phyloP scores from a whole-genome alignment of 2,113 vertebrate species.

The Syngnathus typhle region DNA sequence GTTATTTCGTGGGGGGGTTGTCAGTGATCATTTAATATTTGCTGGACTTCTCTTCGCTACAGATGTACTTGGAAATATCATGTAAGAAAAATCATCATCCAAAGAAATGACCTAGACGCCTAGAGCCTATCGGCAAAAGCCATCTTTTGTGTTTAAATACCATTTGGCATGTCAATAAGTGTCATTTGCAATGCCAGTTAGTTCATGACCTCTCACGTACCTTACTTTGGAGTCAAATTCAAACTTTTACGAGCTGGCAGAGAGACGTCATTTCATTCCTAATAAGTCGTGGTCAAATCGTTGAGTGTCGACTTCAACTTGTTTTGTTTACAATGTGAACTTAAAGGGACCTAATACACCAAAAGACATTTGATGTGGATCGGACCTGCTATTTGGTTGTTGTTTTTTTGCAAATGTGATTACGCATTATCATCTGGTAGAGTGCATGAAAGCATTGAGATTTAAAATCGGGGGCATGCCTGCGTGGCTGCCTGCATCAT shows the following conservation, averaged over 20 bases:
- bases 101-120: not conserved
- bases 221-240: not conserved
- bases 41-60: not conserved
- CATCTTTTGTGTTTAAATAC: not conserved
- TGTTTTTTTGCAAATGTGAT: not conserved
- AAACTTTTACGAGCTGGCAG: not conserved
- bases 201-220: too few relatives aligned
- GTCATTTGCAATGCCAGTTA: not conserved
- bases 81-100: not conserved
- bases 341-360: not conserved
- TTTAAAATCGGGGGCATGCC: conserved; percentile 1
- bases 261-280: not conserved
- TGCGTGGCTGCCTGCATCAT: too few relatives aligned
- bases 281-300: not conserved
- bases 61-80: not conserved
- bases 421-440: not conserved
- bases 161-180: not conserved
- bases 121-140: not conserved
- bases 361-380: not conserved
- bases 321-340: not conserved
- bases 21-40: too few relatives aligned
- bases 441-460: not conserved
- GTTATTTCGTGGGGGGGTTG: too few relatives aligned
- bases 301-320: not conserved
- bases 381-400: too few relatives aligned